Evolutionary conservation across 2,797 vertebrate species (phyloP), one percentile per base, ranked within the genome.

Genomic region (Anguilla anguilla): DNA sequence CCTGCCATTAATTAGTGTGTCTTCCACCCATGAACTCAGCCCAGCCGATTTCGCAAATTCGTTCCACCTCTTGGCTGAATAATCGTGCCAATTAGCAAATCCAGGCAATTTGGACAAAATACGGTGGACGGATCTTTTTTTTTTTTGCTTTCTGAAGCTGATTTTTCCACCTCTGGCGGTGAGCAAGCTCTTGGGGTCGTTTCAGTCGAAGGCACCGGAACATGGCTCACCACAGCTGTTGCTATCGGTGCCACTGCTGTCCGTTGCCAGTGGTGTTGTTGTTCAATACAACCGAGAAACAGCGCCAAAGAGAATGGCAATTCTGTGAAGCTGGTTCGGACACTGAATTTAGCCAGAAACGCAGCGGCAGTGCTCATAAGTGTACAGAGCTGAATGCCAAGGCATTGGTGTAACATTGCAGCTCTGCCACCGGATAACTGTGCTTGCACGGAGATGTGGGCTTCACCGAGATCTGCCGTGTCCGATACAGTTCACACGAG

Each of bases 191-290:
- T 35, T 87, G 83, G 86, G 84, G 22, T 83, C 86, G 87, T 85
- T 72, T 87, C 87, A 86, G 43, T 86, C 87, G 3, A 10, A 15
- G 13, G 15, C 82, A 72, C 51, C 28, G 85, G 77, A 83, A 49
- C 43, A 86, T 84, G 59, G 31, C 35, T 51, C 22, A 19, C 10
- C 31, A 3, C 9, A 15, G 13, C 31, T 15, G 35, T 0, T 9
- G 35, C 39, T 46, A 6, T 79, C 39, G 17, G 31, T 35, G 28
- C n/a, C 28, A 17, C 6, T 43, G 39, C 17, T 0, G 17, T 46
- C 22, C 22, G 64, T 61, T 39, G 46, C 31, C 39, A n/a, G 13
- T 31, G 72, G 59, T 39, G 2, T 77, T 77, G 31, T 9, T 5
- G 3, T 55, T 39, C 25, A 31, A 61, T 5, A 19, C 46, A 4